Base-by-base conservation (phyloP, 2,797 vertebrate genomes). In the Catostomus latipinnis region DNA sequence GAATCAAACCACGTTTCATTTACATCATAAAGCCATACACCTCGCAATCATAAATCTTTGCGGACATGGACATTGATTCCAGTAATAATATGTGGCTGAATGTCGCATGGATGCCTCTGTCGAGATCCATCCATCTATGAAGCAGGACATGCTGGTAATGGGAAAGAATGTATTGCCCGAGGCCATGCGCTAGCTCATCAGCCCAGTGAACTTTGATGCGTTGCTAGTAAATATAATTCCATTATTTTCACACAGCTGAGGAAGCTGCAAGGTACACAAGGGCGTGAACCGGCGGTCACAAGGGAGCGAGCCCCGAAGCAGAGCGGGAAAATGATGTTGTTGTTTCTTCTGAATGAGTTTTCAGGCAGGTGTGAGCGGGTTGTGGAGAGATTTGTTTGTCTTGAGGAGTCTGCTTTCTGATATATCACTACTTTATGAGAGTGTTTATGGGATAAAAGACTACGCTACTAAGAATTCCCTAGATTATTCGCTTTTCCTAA, bases 161-260 rank as follows among this genome's bases (percentile, higher is more conserved):
- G 92, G 94, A 94, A 94, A 93, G 91, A 90, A 87, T 91, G 83
- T 81, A 91, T 92, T 70, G 95, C 96, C 94, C 0, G 84, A 91
- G 94, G 96, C 95, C 86, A 89, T 88, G 93, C 86, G 90, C 90
- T 92, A 83, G 81, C 78, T 84, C 94, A 92, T 94, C 95, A 92
- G 92, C 84, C 90, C 88, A 9, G 91, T 92, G 93, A 94, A 94
- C 94, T 94, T 93, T 92, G 92, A 92, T 92, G 89, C 92, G 88
- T 91, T 53, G 71, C 88, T 85, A 88, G 91, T 92, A 92, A 93
- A 94, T 92, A 92, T 93, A 94, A 96, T 95, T 95, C 95, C 93
- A 94, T 96, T 95, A 95, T 94, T 94, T 93, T 90, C 93, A 94
- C 91, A 88, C 94, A 94, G 96, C 94, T 93, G 94, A 93, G 89